Evolutionary conservation across 2,797 vertebrate species (phyloP).

Genomic region (Lates japonicus): DNA sequence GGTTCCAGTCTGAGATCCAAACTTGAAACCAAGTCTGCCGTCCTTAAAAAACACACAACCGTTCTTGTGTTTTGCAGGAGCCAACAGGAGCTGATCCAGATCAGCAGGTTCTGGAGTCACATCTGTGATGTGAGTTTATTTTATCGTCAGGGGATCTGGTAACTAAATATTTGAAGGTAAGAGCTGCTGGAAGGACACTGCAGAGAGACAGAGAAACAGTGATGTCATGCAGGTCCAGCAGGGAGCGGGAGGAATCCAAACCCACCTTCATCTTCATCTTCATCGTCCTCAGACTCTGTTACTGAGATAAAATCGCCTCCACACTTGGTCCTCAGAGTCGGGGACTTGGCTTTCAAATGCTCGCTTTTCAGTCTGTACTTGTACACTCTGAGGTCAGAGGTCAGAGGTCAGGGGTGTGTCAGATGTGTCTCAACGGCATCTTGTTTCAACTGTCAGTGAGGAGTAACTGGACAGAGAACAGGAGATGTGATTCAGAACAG

Average conservation of each 20-base stretch:
- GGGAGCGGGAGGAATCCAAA: conserved; percentile 20
- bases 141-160: conserved; percentile 27
- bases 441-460: neutral
- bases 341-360: neutral
- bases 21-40: conserved; percentile 13
- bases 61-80: conserved; percentile 25
- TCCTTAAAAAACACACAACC: conserved; percentile 30
- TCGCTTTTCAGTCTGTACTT: neutral
- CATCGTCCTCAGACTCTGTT: neutral
- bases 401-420: neutral
- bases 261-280: conserved; percentile 18
- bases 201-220: conserved; percentile 12
- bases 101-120: conserved; percentile 37
- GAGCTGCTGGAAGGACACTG: conserved; percentile 28
- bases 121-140: conserved; percentile 57
- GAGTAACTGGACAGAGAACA: neutral
- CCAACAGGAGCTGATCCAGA: conserved; percentile 31
- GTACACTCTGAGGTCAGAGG: conserved; percentile 3
- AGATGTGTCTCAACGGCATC: too few species aligned
- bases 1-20: conserved; percentile 21
- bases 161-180: conserved; percentile 45
- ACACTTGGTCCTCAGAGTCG: neutral
- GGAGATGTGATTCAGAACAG: too few species aligned
- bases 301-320: neutral
- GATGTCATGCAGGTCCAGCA: conserved; percentile 49